Conservation (phyloP, 2,113 vertebrate species). For the Cichladusa arquata region DNA sequence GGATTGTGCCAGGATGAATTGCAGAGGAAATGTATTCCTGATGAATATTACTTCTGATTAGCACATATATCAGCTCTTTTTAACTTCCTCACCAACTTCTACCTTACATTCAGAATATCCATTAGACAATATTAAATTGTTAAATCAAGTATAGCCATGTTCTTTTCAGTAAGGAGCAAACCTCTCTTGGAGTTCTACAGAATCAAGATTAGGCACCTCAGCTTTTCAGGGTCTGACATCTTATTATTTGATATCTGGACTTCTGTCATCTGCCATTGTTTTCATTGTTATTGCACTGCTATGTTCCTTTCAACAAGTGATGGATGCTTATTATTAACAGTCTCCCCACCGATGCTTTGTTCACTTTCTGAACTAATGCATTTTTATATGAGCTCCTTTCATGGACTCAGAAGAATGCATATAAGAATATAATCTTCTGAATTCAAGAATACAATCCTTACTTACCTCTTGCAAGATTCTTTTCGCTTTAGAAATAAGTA, state of each 20-base stretch:
- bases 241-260: constrained; percentile 21
- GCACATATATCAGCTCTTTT: neutral
- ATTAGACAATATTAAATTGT: neutral
- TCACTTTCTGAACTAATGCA: constrained; percentile 1
- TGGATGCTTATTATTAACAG: constrained; percentile 25
- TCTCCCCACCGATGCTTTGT: neutral
- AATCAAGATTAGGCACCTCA: neutral
- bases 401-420: neutral
- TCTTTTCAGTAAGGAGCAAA: neutral
- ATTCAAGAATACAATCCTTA: neutral
- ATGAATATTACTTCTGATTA: neutral
- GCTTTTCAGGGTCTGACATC: constrained; percentile 8
- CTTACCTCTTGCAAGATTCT: neutral
- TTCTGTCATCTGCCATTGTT: constrained; percentile 19
- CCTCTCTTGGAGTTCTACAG: neutral
- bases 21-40: neutral
- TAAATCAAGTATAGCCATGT: neutral
- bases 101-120: neutral
- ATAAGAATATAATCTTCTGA: neutral
- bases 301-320: constrained; percentile 33
- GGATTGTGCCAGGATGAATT: neutral
- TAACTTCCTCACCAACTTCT: neutral
- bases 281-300: neutral
- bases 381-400: neutral
- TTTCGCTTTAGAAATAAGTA: neutral